A percentile compares a stretch with the other conserved stretches of the same genome.
Evolutionary conservation across 2,113 vertebrate genomes (phyloP).

Genomic region (Peucedramus taeniatus): DNA sequence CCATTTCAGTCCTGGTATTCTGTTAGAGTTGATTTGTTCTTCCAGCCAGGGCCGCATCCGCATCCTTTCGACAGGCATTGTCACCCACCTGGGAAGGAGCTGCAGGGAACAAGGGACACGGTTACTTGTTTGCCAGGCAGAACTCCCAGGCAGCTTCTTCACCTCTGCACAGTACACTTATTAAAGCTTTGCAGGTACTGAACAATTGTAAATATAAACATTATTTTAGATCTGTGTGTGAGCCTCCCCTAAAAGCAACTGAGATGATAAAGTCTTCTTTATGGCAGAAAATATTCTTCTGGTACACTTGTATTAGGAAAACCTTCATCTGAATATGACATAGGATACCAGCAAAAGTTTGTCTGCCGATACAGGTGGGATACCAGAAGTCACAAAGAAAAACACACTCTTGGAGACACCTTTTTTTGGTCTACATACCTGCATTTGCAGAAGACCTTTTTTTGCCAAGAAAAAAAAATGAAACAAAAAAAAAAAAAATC

Average conservation of each 20-base stretch:
- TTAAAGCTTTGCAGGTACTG: background rate
- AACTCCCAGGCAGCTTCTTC: background rate
- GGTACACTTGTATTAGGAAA: background rate
- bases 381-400: background rate
- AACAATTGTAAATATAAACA: background rate
- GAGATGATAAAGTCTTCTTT: background rate
- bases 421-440: background rate
- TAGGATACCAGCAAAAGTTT: background rate
- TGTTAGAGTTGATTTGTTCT: constrained; percentile 93
- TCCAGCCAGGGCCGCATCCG: constrained; percentile 98
- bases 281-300: background rate
- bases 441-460: background rate
- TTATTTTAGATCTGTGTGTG: background rate
- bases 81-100: constrained; percentile 61
- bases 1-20: constrained; percentile 94
- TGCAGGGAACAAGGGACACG: background rate
- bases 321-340: background rate
- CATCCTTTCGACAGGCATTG: constrained; percentile 98
- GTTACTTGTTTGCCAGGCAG: background rate
- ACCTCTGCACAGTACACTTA: background rate
- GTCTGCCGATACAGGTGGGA: background rate
- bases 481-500: background rate
- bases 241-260: background rate
- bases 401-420: background rate
- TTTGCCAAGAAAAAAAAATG: background rate